These are phyloP conservation scores for Malthinus seriepunctatus DNA, from an alignment of 2,888 invertebrate species.

Conservation along the genomic window DNA sequence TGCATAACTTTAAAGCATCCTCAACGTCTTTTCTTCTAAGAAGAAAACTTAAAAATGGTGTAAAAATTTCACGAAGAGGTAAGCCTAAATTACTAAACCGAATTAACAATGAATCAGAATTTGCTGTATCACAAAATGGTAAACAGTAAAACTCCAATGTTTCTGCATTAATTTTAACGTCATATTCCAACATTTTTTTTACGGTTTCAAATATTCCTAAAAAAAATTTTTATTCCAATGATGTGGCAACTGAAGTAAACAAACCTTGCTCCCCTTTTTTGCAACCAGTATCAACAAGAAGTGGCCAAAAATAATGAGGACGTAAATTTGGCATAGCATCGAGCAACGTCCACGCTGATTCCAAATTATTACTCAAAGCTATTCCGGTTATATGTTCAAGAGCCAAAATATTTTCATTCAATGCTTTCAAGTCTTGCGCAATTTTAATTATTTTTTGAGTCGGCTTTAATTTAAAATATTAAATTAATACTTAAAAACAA, in stretches of 20 bases:
- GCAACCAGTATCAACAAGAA: slow-evolving; percentile 57
- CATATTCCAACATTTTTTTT: slow-evolving; percentile 59
- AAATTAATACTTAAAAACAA: neutral
- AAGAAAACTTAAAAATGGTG: slow-evolving; percentile 24
- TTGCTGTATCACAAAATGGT: slow-evolving; percentile 58
- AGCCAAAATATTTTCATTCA: slow-evolving; percentile 56
- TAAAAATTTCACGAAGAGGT: slow-evolving; percentile 35
- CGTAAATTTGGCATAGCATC: slow-evolving; percentile 47
- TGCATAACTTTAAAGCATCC: slow-evolving; percentile 57
- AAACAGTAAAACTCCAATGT: slow-evolving; percentile 61
- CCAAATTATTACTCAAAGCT: slow-evolving; percentile 56
- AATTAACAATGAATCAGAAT: slow-evolving; percentile 57
- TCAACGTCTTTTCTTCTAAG: slow-evolving; percentile 7
- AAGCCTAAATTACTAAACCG: slow-evolving; percentile 56
- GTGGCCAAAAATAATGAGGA: slow-evolving; percentile 70
- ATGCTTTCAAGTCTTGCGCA: slow-evolving; percentile 55
- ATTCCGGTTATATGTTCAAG: slow-evolving; percentile 44
- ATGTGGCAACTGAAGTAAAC: neutral
- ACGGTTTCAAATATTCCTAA: slow-evolving; percentile 60
- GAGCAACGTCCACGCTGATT: slow-evolving; percentile 56
- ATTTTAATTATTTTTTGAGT: slow-evolving; percentile 53
- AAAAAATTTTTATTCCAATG: slow-evolving; percentile 18
- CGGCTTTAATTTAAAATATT: slow-evolving; percentile 46
- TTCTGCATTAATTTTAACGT: slow-evolving; percentile 60
- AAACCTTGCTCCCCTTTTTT: slow-evolving; percentile 60